Conservation (phyloP, 2,888 invertebrate genomes). For the Fragum whitleyi region DNA sequence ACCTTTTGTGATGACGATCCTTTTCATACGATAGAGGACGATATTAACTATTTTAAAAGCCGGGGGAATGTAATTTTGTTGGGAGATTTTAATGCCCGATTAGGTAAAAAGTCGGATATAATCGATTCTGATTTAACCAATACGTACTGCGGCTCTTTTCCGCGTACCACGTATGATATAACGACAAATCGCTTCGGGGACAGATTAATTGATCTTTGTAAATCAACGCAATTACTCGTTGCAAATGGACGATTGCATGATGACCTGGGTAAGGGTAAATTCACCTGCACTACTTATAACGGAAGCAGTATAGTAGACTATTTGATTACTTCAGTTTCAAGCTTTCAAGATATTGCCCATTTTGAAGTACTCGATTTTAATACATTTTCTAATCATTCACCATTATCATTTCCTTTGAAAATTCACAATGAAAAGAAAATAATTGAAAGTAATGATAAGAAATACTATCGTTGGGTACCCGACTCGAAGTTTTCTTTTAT, state of each 20-base stretch:
- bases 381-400: conserved; percentile 19
- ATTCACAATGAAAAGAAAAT: background rate
- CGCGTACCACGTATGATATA: conserved; percentile 1
- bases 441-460: no score
- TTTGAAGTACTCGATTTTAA: conserved; percentile 20
- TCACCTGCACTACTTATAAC: conserved; percentile 20
- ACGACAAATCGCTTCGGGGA: conserved; percentile 25
- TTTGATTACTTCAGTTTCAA: background rate
- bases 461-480: no score
- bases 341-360: background rate
- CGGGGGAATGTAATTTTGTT: conserved; percentile 31
- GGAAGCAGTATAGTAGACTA: background rate
- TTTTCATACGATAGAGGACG: conserved; percentile 30
- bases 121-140: background rate
- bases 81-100: conserved; percentile 41
- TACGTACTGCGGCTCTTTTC: background rate
- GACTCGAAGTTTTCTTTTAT: no score
- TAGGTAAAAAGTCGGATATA: conserved; percentile 5
- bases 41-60: conserved; percentile 2
- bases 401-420: conserved; percentile 6
- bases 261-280: background rate
- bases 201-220: conserved; percentile 29
- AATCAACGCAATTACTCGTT: conserved; percentile 7
- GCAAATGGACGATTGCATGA: conserved; percentile 3
- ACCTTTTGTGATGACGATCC: conserved; percentile 26